Evolutionary conservation across 2,888 invertebrate genomes (phyloP), one percentile per base, ranked within the genome.

Genomic region (Nomada flava): DNA sequence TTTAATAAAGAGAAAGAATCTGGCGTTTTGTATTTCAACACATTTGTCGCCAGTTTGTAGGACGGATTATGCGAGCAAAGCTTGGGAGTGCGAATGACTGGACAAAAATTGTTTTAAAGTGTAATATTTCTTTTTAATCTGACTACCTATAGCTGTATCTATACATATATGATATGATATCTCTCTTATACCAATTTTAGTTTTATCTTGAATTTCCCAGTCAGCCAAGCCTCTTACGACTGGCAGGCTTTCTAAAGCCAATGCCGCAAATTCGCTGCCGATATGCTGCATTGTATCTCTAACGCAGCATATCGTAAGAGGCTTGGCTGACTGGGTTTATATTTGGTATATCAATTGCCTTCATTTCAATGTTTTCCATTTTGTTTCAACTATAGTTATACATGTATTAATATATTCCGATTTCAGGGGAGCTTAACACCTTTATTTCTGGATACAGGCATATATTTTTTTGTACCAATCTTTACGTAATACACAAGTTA

Each of bases 381-480:
- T 65, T 18, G n/a, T 26, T 26, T 9, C 11, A 13, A 36, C 23
- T 15, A 36, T 36, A 29, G 23, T 55, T 23, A 15, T 44, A 15
- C 11, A 0, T 26, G 0, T 53, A 23, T n/a, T 53, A 18, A 36
- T 23, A n/a, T 52, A 36, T 23, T 79, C 9, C 60, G 2, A 47
- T 79, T 79, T 44, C 23, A 70, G 79, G 11, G 52, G 57, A n/a
- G 47, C 64, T n/a, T 29, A 13, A 18, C 18, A 2, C 18, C 11
- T n/a, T 55, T 42, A 15, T 18, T 1, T 20, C 53, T 20, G 52
- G 20, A 44, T 2, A 29, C 0, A 52, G 1, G 15, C 4, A 50
- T 0, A 18, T 53, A 53, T 60, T 52, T 15, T 29, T n/a, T 10
- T 44, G 0, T 5, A 23, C 42, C 23, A 59, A 68, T 57, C 11